phyloP scores from a whole-genome alignment of 2,888 invertebrate genomes.

The Dryobota labecula region DNA sequence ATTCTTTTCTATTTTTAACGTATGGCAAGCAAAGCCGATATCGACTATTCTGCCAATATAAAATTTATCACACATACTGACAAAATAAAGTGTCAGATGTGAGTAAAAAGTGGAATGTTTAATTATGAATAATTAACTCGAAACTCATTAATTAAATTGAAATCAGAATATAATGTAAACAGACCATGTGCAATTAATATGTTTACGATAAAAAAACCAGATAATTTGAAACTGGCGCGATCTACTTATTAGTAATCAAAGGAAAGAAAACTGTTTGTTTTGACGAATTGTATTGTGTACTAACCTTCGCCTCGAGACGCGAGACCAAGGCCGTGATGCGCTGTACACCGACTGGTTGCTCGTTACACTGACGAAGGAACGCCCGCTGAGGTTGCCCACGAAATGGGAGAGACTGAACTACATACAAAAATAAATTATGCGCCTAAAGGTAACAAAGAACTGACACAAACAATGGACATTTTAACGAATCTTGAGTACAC shows the following conservation, averaged over 20 bases:
- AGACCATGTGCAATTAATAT: conserved; percentile 6
- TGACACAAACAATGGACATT: conserved; percentile 62
- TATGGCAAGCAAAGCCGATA: too few relatives aligned
- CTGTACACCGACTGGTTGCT: conserved; percentile 91
- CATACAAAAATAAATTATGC: conserved; percentile 77
- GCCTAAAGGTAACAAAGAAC: conserved; percentile 72
- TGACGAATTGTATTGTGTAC: conserved; percentile 72
- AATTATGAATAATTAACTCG: conserved; percentile 2
- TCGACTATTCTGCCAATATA: too few relatives aligned
- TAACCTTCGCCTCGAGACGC: conserved; percentile 92
- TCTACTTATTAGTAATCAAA: conserved; percentile 49
- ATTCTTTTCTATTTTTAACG: too few relatives aligned
- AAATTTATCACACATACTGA: conserved; percentile 13
- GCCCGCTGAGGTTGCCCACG: conserved; percentile 91
- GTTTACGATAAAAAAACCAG: not conserved
- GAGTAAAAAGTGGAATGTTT: not conserved
- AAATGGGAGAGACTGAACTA: conserved; percentile 91
- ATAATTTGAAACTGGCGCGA: conserved; percentile 62
- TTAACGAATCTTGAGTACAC: conserved; percentile 42
- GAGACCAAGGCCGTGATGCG: conserved; percentile 92
- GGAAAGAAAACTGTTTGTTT: conserved; percentile 68
- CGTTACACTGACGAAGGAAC: conserved; percentile 90
- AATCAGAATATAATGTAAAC: not conserved
- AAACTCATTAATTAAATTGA: not conserved
- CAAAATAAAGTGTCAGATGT: conserved; percentile 30